These are phyloP conservation scores for Megastigmus dorsalis DNA, from an alignment of 2,888 invertebrate species.

Conservation along the genomic window DNA sequence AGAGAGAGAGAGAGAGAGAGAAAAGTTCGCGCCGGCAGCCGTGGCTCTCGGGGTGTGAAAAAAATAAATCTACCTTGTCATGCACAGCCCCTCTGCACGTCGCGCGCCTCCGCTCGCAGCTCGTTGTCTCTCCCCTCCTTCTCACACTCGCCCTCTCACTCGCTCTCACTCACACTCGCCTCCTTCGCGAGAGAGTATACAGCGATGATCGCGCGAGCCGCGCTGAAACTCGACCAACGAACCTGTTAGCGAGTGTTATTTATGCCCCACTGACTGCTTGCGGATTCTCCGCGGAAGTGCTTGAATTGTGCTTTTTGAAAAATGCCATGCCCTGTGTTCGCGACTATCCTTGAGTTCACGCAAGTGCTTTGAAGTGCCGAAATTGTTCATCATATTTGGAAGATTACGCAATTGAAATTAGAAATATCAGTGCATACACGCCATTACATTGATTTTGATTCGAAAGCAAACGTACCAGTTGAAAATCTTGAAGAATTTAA, in stretches of 20 bases:
- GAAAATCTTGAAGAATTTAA: no score
- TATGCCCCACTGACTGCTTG: no score
- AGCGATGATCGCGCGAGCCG: slow-evolving; percentile 12
- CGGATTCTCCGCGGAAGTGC: no score
- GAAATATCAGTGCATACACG: no score
- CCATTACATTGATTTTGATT: no score
- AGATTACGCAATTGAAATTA: no score
- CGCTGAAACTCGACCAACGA: background rate
- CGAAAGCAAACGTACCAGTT: no score
- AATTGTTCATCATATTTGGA: no score
- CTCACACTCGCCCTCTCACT: slow-evolving; percentile 58
- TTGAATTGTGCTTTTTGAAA: no score
- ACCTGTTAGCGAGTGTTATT: background rate
- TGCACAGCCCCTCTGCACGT: slow-evolving; percentile 68
- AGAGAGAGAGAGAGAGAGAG: slow-evolving; percentile 35
- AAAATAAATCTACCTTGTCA: slow-evolving; percentile 74
- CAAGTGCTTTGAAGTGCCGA: no score
- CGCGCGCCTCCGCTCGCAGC: slow-evolving; percentile 62
- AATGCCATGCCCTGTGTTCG: no score
- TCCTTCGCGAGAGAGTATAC: background rate
- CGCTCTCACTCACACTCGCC: background rate
- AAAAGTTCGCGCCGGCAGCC: background rate
- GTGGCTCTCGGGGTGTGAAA: slow-evolving; percentile 69
- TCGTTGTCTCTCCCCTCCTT: slow-evolving; percentile 57
- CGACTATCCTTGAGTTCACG: no score